These are phyloP conservation scores for Holotrichia oblita DNA, from an alignment of 1,140 invertebrate genomes.

Conservation along the genomic window DNA sequence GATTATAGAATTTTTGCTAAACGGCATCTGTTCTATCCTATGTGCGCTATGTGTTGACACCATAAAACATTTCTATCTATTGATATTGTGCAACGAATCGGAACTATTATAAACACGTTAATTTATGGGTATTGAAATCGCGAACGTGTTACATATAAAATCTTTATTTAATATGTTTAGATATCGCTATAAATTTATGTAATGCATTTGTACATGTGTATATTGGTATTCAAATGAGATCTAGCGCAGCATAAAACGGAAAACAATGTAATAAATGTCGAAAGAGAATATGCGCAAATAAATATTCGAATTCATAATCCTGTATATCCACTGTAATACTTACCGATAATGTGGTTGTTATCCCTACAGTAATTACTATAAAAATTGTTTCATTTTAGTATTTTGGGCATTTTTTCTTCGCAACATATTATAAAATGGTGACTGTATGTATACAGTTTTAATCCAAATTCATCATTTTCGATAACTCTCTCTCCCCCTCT, in stretches of 20 bases:
- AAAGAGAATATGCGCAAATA: neutral
- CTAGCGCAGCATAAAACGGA: neutral
- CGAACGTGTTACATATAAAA: neutral
- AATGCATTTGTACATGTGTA: neutral
- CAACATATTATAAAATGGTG: too few species aligned
- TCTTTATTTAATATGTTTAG: neutral
- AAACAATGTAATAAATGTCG: neutral
- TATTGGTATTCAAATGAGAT: neutral
- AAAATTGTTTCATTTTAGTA: too few species aligned
- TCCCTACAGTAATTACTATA: too few species aligned
- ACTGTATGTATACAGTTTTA: too few species aligned
- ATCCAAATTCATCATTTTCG: too few species aligned
- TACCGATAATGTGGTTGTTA: too few species aligned
- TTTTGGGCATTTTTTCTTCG: too few species aligned
- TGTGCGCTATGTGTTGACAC: neutral
- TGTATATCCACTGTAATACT: too few species aligned
- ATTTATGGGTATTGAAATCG: neutral
- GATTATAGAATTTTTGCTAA: neutral
- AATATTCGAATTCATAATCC: too few species aligned
- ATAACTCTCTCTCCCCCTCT: too few species aligned
- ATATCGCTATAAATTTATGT: neutral
- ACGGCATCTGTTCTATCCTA: neutral
- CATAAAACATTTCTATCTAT: neutral
- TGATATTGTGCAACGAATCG: slow-evolving; percentile 6
- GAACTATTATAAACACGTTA: neutral